These are phyloP conservation scores for Schizothorax lantsangensis DNA, from an alignment of 2,797 vertebrate genomes.

Conservation along the genomic window DNA sequence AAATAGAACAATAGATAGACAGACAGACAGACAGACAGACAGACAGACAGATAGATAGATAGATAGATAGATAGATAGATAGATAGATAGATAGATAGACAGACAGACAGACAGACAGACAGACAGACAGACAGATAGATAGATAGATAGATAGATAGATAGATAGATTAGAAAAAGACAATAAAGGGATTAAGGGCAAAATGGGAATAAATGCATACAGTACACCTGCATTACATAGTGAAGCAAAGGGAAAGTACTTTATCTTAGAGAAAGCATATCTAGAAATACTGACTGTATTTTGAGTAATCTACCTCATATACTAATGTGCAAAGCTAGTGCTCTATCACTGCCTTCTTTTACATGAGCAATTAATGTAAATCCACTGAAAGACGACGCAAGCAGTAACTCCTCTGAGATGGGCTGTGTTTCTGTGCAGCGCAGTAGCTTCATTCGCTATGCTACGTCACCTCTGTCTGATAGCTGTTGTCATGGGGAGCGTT, in stretches of 20 bases:
- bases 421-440: neutral
- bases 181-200: neutral
- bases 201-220: neutral
- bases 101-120: neutral
- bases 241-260: too few species aligned
- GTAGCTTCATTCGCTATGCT: slow-evolving; percentile 15
- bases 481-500: neutral
- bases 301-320: neutral
- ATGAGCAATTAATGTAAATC: neutral
- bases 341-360: neutral
- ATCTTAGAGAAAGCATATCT: neutral
- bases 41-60: neutral
- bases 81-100: neutral
- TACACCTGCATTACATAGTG: too few species aligned
- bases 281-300: neutral
- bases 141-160: neutral
- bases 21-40: neutral
- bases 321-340: neutral
- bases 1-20: neutral
- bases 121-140: neutral
- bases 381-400: neutral
- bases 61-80: neutral
- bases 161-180: neutral
- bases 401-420: neutral
- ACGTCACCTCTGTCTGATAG: slow-evolving; percentile 29